A percentile compares a stretch with the other conserved stretches of the same genome.
These are phyloP conservation scores for Andrena hattorfiana DNA, from an alignment of 2,888 invertebrate species.

Conservation along the genomic window DNA sequence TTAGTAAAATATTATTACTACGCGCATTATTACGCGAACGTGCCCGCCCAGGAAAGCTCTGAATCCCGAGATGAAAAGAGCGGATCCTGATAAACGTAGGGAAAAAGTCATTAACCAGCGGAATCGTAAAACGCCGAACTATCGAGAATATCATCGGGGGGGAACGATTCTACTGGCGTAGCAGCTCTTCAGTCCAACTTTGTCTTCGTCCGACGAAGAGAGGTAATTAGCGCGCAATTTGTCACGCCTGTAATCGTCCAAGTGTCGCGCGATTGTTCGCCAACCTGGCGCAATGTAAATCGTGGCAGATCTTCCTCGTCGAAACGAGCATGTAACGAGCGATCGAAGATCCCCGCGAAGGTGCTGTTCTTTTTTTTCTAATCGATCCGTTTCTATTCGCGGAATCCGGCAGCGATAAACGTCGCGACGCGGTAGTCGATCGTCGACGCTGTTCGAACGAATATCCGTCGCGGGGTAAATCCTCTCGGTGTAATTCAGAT, in stretches of 20 bases:
- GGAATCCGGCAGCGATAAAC: not conserved
- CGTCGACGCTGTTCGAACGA: not conserved
- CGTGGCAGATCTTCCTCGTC: not conserved
- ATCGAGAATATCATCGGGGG: not conserved
- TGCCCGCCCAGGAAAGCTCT: no score
- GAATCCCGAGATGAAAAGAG: not conserved
- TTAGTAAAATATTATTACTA: constrained; percentile 9
- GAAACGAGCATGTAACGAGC: constrained; percentile 5
- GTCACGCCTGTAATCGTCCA: constrained; percentile 61
- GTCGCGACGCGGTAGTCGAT: not conserved
- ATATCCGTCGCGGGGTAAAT: not conserved
- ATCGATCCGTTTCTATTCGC: not conserved
- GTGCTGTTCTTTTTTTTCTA: not conserved
- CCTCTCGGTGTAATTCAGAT: constrained; percentile 20
- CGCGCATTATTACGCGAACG: constrained; percentile 3
- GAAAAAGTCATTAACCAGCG: not conserved
- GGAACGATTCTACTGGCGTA: not conserved
- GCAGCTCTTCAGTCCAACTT: not conserved
- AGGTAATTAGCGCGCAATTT: constrained; percentile 75
- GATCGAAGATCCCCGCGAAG: not conserved
- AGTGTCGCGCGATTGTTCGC: constrained; percentile 46
- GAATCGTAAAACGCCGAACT: not conserved
- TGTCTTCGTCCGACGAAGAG: constrained; percentile 47
- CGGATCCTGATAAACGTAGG: not conserved
- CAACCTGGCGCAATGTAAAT: constrained; percentile 48